Percentiles rank a stretch among this genome's conserved stretches.
These are phyloP conservation scores for Morelia viridis DNA, from an alignment of 2,797 vertebrate species.

Conservation along the genomic window DNA sequence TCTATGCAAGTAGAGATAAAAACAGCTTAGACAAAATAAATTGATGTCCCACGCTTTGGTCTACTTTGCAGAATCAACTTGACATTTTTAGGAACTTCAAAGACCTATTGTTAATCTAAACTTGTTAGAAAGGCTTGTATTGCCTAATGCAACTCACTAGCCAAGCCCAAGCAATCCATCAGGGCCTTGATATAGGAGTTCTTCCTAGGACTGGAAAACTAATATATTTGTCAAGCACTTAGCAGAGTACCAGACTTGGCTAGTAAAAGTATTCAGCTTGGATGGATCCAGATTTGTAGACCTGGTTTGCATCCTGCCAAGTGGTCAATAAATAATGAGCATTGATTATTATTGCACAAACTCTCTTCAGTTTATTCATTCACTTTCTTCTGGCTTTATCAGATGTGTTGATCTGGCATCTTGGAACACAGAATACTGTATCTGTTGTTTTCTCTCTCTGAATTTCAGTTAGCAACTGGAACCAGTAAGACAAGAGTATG, in stretches of 20 bases:
- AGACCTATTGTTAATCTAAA: neutral
- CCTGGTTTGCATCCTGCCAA: neutral
- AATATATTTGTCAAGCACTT: neutral
- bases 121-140: neutral
- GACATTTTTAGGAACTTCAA: constrained; percentile 1
- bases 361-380: neutral
- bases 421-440: neutral
- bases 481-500: neutral
- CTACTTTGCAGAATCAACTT: constrained; percentile 3
- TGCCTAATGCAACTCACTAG: neutral
- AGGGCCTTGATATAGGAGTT: neutral
- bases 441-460: neutral
- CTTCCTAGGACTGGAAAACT: neutral
- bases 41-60: neutral
- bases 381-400: neutral
- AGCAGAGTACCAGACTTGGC: neutral
- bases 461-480: neutral
- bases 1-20: neutral
- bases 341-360: neutral
- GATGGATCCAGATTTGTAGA: neutral
- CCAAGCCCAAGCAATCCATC: neutral
- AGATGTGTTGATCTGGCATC: neutral
- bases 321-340: neutral
- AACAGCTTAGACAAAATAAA: neutral
- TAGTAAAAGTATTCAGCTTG: neutral